Evolutionary conservation across 2,113 vertebrate genomes (phyloP).

Genomic region (Beaufortia kweichowensis): DNA sequence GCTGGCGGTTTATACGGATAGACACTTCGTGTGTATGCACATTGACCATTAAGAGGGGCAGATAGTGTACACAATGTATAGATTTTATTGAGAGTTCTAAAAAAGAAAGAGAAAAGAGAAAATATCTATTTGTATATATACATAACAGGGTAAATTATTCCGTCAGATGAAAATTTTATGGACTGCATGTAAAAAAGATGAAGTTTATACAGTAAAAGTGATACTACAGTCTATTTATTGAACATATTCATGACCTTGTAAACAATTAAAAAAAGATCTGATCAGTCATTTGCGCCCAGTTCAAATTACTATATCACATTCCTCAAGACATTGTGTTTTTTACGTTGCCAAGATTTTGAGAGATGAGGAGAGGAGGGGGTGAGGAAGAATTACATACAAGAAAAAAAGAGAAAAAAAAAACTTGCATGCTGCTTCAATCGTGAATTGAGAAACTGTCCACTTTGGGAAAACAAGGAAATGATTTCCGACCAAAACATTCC

Average conservation of each 20-base stretch:
- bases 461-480: slow-evolving; percentile 81
- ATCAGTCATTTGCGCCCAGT: slow-evolving; percentile 97
- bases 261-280: slow-evolving; percentile 87
- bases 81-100: slow-evolving; percentile 99
- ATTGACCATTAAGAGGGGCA: slow-evolving; percentile 99
- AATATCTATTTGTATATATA: slow-evolving; percentile 99
- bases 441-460: slow-evolving; percentile 98
- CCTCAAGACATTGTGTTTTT: slow-evolving; percentile 97
- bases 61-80: slow-evolving; percentile 98
- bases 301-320: slow-evolving; percentile 95
- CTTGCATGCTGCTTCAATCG: slow-evolving; percentile 99
- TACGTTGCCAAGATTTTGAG: slow-evolving; percentile 98
- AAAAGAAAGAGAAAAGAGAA: slow-evolving; percentile 83
- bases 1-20: slow-evolving; percentile 99
- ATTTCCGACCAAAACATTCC: slow-evolving; percentile 94
- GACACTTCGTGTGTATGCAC: slow-evolving; percentile 99
- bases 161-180: slow-evolving; percentile 99
- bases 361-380: slow-evolving; percentile 79
- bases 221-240: slow-evolving; percentile 99
- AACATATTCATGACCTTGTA: slow-evolving; percentile 99
- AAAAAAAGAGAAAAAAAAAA: slow-evolving; percentile 81
- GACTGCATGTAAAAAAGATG: slow-evolving; percentile 99
- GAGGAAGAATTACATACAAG: slow-evolving; percentile 69
- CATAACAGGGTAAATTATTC: slow-evolving; percentile 99
- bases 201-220: slow-evolving; percentile 99